Evolutionary conservation across 2,888 invertebrate species (phyloP).

Genomic region (Cheilosia urbana): DNA sequence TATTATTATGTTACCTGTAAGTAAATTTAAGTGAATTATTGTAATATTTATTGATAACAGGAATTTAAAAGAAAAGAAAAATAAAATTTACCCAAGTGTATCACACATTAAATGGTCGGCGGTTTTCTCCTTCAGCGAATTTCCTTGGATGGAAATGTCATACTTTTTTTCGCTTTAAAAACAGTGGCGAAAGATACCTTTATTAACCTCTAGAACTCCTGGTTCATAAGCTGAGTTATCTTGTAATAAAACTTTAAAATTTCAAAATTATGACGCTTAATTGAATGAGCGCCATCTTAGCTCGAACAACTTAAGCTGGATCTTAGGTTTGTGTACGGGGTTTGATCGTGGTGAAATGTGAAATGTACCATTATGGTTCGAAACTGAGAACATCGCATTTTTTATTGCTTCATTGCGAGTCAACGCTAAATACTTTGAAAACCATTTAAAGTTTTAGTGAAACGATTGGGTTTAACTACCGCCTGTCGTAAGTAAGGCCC

Average conservation of each 20-base stretch:
- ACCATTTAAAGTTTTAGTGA: too few species aligned
- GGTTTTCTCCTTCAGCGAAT: background rate
- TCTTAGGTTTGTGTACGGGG: background rate
- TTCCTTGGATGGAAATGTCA: background rate
- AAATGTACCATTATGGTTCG: background rate
- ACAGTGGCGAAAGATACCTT: too few species aligned
- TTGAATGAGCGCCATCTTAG: background rate
- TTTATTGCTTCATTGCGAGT: too few species aligned
- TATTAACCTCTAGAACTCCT: too few species aligned
- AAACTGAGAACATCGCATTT: background rate
- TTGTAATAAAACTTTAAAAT: too few species aligned
- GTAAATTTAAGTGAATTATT: slow-evolving; percentile 60
- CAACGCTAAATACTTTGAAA: too few species aligned
- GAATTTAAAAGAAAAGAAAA: slow-evolving; percentile 66
- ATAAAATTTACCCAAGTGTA: slow-evolving; percentile 70
- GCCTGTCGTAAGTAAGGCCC: too few species aligned
- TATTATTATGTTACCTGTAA: slow-evolving; percentile 36
- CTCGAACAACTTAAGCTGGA: background rate
- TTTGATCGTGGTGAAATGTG: background rate
- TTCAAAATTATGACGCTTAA: background rate
- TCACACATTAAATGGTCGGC: slow-evolving; percentile 52
- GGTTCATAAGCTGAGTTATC: too few species aligned
- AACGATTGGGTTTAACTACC: too few species aligned
- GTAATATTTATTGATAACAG: slow-evolving; percentile 71
- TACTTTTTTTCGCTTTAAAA: too few species aligned